Evolutionary conservation across 2,113 vertebrate species (phyloP).

Genomic region (Leucosticte australis): DNA sequence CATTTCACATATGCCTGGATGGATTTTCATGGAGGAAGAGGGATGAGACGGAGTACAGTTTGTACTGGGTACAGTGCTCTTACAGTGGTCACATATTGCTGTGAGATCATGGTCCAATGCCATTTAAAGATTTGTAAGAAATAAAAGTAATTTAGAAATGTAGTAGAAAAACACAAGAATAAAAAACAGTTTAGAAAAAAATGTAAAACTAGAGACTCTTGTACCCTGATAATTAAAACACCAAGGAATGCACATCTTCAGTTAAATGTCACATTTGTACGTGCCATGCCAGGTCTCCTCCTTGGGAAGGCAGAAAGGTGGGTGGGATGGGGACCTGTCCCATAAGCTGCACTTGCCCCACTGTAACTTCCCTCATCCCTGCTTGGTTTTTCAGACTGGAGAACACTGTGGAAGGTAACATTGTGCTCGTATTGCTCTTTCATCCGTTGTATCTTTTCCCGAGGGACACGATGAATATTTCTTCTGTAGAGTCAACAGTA

Average conservation of each 20-base stretch:
- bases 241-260: not conserved
- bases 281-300: not conserved
- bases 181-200: conserved; percentile 2
- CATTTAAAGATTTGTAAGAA: not conserved
- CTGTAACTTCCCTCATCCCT: not conserved
- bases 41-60: not conserved
- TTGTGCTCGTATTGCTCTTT: conserved; percentile 76
- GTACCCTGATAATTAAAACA: conserved; percentile 11
- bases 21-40: not conserved
- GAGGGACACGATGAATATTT: conserved; percentile 74
- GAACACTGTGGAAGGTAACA: conserved; percentile 77
- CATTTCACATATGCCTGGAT: not conserved
- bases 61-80: not conserved
- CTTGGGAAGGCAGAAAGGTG: not conserved
- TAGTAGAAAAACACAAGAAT: conserved; percentile 57
- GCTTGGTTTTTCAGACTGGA: conserved; percentile 68
- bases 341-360: not conserved
- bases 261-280: not conserved
- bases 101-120: not conserved
- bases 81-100: not conserved
- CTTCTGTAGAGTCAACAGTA: conserved; percentile 57
- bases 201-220: not conserved
- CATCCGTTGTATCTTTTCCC: conserved; percentile 77
- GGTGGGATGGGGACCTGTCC: not conserved
- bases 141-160: not conserved